Evolutionary conservation across 2,797 vertebrate species (phyloP), one percentile per base, ranked within the genome.

Genomic region (Argyrosomus regius): DNA sequence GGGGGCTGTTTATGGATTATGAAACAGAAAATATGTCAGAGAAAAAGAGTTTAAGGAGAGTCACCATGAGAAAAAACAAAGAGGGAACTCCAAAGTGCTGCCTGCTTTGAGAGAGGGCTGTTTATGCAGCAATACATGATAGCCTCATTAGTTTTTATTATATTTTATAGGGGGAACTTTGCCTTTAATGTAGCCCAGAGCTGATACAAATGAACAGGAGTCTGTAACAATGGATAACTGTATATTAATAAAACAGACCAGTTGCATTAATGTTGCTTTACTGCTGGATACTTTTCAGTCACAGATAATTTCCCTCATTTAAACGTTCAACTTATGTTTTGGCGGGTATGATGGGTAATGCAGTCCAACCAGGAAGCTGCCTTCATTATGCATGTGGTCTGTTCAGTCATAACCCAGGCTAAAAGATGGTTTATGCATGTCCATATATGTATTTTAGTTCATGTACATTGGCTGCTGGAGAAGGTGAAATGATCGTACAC

Each of bases 151-250:
- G 2, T 28, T 59, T 81, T 75, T 63, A 41, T 43, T 66, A 20
- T 2, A n/a, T 59, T 78, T 78, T 63, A 71, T 43, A 57, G 54
- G 53, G 46, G 53, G 54, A 4, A 56, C 35, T 80, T 74, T 66
- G 8, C 59, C 46, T 79, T 67, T 54, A 45, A 75, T 41, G 31
- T 60, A 85, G 46, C 77, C 80, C 80, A 79, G 61, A 62, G 65
- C 78, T 85, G 77, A 87, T 72, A 65, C 31, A 69, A 67, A 77
- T 79, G 50, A 76, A 71, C 17, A 72, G 18, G 50, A 56, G 46
- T 75, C 52, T 72, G 64, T 26, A 75, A 53, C 43, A 60, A 78
- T 84, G 77, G 54, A 65, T 63, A 43, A 66, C 18, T 72, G 60
- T 39, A 24, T 39, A 43, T 79, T 52, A 60, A 63, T 31, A 26